These are phyloP conservation scores for Miichthys miiuy DNA, from an alignment of 2,797 vertebrate species.

Conservation along the genomic window DNA sequence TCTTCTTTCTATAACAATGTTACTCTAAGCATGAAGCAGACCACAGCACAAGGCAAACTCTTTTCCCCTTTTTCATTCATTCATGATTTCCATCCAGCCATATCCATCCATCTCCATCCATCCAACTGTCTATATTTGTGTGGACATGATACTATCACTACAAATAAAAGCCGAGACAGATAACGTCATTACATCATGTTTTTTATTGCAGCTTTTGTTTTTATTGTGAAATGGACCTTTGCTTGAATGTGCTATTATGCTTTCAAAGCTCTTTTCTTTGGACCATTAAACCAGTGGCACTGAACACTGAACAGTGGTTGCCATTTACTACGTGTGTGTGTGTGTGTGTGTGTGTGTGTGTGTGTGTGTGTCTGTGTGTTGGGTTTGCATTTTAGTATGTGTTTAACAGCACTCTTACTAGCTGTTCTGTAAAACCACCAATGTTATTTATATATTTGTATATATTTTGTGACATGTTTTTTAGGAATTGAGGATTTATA, in stretches of 20 bases:
- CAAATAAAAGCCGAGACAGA: slow-evolving; percentile 30
- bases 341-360: neutral
- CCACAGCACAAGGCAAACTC: neutral
- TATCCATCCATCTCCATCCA: neutral
- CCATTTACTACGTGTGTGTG: slow-evolving; percentile 13
- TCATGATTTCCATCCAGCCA: neutral
- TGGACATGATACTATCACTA: neutral
- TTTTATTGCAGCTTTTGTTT: slow-evolving; percentile 14
- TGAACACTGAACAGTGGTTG: slow-evolving; percentile 15
- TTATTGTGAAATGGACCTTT: slow-evolving; percentile 26
- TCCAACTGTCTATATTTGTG: neutral
- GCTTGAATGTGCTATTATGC: slow-evolving; percentile 13
- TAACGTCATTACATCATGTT: slow-evolving; percentile 9
- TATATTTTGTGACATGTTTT: slow-evolving; percentile 1
- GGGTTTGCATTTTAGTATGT: neutral
- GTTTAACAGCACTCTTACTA: neutral
- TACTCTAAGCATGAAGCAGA: neutral
- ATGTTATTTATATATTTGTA: neutral
- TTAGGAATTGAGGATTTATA: too few species aligned
- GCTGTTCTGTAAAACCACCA: neutral
- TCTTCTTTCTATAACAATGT: neutral
- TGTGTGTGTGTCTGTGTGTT: neutral
- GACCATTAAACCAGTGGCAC: slow-evolving; percentile 36
- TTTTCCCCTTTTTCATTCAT: neutral
- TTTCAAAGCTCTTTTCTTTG: slow-evolving; percentile 35